Evolutionary conservation across 2,888 invertebrate species (phyloP), one percentile per base, ranked within the genome.

Genomic region (Cenopis cana): DNA sequence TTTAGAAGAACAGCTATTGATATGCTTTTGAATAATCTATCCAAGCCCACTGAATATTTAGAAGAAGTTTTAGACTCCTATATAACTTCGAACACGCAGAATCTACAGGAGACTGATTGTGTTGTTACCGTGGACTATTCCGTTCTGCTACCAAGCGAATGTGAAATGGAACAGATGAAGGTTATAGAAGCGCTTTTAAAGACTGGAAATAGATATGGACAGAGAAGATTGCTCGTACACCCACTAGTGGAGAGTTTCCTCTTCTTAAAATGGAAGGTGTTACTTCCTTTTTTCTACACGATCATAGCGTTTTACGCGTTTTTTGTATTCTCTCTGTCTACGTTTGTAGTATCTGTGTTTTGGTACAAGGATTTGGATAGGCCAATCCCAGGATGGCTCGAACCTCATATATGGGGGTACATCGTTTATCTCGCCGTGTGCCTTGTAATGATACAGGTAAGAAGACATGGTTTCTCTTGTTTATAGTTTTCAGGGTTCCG

Each of bases 191-290:
- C 94, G 0, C 78, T 95, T 0, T 76, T 95, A 0, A 93, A 94
- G 76, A 94, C 94, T 73, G 94, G 94, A 0, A 94, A 94, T 65
- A 86, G 93, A 79, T 86, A 90, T 66, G 87, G 89, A 0, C 93
- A 94, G 72, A 90, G 89, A 69, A 86, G 84, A 46, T 78, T 95
- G 1, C 82, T 95, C 0, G 89, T 94, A 0, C 95, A 95, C 83
- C 95, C 95, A 0, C 81, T 94, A 55, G 86, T 94, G 2, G 94
- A 95, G 79, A 94, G 94, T 74, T 95, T 95, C 76, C 80, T 95
- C 0, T 92, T 88, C 73, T 79, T 94, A 2, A 95, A 95, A 84
- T 95, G 95, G 95, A 91, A 90, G 68, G 94, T 93, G 3, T 78
- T 95, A 14, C 79, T 93, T 52, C 90, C 92, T 46, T 94, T 94